Percentiles rank a stretch among this genome's conserved stretches.
These are phyloP conservation scores for Argopecten irradians DNA, from an alignment of 1,140 invertebrate species.

Conservation along the genomic window DNA sequence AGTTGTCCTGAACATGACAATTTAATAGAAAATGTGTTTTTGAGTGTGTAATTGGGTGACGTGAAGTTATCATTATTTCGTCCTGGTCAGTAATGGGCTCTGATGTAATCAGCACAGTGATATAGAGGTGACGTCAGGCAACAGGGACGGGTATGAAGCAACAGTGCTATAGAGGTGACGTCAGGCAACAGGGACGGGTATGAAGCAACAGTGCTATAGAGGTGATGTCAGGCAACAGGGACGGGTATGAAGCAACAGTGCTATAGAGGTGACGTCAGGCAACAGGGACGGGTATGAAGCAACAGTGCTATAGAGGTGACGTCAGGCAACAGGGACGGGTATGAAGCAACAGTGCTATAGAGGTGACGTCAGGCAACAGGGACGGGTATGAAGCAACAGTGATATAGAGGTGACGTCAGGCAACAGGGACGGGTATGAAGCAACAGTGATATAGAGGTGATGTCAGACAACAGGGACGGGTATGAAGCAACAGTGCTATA, in stretches of 20 bases:
- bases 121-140: background rate
- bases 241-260: background rate
- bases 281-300: background rate
- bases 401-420: no score
- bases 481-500: background rate
- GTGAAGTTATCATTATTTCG: background rate
- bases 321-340: background rate
- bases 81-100: background rate
- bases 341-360: background rate
- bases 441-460: no score
- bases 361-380: background rate
- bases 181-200: background rate
- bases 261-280: no score
- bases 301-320: no score
- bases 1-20: background rate
- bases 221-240: background rate
- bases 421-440: background rate
- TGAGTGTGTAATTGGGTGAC: background rate
- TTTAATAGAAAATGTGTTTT: constrained; percentile 10
- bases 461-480: background rate
- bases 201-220: background rate
- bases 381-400: background rate
- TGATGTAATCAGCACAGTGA: background rate
- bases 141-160: background rate
- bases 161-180: no score